Evolutionary conservation across 2,113 vertebrate genomes (phyloP), one percentile per base, ranked within the genome.

Genomic region (Paedocypris sp.): DNA sequence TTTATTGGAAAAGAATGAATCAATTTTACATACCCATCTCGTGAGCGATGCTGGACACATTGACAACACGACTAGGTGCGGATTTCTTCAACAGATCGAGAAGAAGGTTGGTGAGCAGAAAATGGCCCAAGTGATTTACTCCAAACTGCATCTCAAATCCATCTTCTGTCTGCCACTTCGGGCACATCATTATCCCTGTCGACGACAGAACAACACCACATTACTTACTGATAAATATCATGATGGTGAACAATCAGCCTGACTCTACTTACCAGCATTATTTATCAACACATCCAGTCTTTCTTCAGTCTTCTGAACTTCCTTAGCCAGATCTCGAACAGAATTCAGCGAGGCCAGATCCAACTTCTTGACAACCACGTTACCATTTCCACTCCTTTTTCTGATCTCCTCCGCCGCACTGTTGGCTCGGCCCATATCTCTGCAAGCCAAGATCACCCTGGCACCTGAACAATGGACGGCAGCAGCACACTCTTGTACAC

Each of bases 81-180:
- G 85, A 85, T 29, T 77, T 81, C 60, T 83, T 81, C 51, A 86
- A 65, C 69, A 83, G 31, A 43, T 86, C 78, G 1, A 82, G 71
- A 10, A 87, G 82, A 49, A 74, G 70, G 63, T 83, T 79, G 29
- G 85, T 86, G 22, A 86, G 70, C 18, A 87, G 82, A 52, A 86
- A 86, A 66, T 85, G 85, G 47, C 82, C 82, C 47, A 87, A 61
- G 61, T 86, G 85, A 59, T 87, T 87, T 10, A 86, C 83, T 1
- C 82, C 82, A 47, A 86, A 79, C 74, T 87, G 85, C 85, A 86
- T 85, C 70, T 86, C 85, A 71, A 85, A 87, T 16, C 79, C 78
- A 2, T 87, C 83, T 6, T 80, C 59, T 0, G 85, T 87, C 62
- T 66, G 51, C 79, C 80, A 82, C 62, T 84, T 81, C 2, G 85